Evolutionary conservation across 2,888 invertebrate species (phyloP).

Genomic region (Luffia ferchaultella): DNA sequence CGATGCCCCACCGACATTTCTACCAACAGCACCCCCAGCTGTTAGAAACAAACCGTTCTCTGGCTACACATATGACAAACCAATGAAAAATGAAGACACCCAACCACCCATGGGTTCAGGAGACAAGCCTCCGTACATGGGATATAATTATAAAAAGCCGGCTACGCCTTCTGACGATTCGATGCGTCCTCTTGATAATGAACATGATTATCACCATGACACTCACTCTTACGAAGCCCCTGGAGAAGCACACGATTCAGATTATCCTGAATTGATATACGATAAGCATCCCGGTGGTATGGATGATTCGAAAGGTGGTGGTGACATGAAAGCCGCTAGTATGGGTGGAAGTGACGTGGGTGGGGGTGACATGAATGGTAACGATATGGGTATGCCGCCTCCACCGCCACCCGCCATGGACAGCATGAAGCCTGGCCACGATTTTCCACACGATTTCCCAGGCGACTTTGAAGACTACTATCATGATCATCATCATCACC

Average conservation of each 20-base stretch:
- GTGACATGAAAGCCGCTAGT: conserved; percentile 24
- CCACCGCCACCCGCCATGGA: conserved; percentile 34
- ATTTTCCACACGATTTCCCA: conserved; percentile 54
- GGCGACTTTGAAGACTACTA: conserved; percentile 46
- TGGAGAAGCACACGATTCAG: conserved; percentile 17
- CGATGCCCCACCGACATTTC: conserved; percentile 31
- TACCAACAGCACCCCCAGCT: conserved; percentile 29
- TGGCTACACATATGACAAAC: conserved; percentile 47
- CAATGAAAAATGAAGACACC: conserved; percentile 27
- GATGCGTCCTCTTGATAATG: conserved; percentile 6
- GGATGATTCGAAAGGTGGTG: conserved; percentile 14
- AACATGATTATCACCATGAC: conserved; percentile 22
- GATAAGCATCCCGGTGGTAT: conserved; percentile 31
- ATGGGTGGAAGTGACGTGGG: conserved; percentile 14
- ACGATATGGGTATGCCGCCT: conserved; percentile 39
- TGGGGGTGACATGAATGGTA: conserved; percentile 18
- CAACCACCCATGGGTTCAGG: conserved; percentile 24
- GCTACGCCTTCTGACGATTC: conserved; percentile 16
- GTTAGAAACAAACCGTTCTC: conserved; percentile 30
- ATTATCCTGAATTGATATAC: conserved; percentile 43
- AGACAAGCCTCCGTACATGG: conserved; percentile 15
- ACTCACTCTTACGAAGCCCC: conserved; percentile 18
- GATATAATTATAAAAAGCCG: conserved; percentile 38
- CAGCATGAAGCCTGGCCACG: conserved; percentile 31
- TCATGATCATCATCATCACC: conserved; percentile 44